Evolutionary conservation across 1,140 invertebrate species (phyloP), one percentile per base, ranked within the genome.

Genomic region (Nephila pilipes): DNA sequence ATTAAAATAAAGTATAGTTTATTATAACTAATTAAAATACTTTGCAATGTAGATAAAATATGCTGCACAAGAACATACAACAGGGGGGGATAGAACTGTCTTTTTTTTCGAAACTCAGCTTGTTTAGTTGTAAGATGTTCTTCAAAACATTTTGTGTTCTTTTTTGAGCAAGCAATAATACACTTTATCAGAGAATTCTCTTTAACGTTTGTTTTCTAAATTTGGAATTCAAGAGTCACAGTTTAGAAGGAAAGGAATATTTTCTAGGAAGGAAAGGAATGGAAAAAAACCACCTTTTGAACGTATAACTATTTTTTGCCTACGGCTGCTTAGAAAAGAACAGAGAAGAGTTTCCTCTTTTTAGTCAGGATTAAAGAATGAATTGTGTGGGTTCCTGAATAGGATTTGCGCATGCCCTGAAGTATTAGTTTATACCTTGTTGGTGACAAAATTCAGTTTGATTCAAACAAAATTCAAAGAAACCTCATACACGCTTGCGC

Each of bases 181-280:
- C 69, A 75, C 29, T 75, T 75, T 75, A 75, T 75, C 69, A 75
- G 36, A 75, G 29, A 75, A 75, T 75, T 75, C 69, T 29, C 69
- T 75, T 36, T 75, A 75, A 75, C 29, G 69, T 75, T 75, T 75
- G 69, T 36, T 75, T 75, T 32, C 22, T 75, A 75, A 75, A 75
- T 75, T 75, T 75, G 69, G 69, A 75, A 75, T 75, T 75, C 69
- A 75, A 75, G 69, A 75, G 29, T 75, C 69, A 65, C 63, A 25
- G 63, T n/a, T 65, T 65, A 75, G 69, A 75, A 75, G 69, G 69
- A 75, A 75, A 75, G 69, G 36, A 75, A 75, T 75, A 36, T 75
- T 75, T 75, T 25, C 69, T 32, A 16, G 69, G 18, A 32, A 75
- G 69, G 69, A 36, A 75, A 46, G 46, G 46, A 10, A 46, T 0